These are phyloP conservation scores for Acrocephalus kingi DNA, from an alignment of 2,113 vertebrate species.

Conservation along the genomic window DNA sequence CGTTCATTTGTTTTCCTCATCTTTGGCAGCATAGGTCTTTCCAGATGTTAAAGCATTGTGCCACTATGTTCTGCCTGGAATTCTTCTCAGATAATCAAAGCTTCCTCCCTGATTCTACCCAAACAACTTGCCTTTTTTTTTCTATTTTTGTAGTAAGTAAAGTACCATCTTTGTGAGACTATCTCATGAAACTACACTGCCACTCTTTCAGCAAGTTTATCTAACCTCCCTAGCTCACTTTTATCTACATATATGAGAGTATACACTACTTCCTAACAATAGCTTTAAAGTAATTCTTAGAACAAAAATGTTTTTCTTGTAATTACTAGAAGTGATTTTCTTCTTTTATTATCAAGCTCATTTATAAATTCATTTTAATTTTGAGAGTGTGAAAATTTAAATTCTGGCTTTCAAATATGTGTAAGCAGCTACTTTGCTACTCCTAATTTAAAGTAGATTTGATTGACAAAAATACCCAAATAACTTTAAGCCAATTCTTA, in stretches of 20 bases:
- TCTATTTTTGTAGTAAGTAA: background rate
- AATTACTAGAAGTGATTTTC: background rate
- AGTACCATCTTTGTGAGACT: background rate
- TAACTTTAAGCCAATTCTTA: background rate
- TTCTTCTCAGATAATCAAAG: background rate
- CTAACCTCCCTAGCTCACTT: background rate
- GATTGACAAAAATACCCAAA: background rate
- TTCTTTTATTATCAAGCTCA: background rate
- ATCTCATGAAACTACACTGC: background rate
- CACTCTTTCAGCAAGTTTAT: background rate
- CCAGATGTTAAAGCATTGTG: background rate
- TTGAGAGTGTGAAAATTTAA: background rate
- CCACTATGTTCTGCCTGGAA: background rate
- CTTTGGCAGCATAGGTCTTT: background rate
- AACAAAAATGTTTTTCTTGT: background rate
- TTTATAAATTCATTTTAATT: background rate
- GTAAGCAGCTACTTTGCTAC: background rate
- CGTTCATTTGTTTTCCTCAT: background rate
- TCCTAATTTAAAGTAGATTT: background rate
- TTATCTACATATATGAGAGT: background rate
- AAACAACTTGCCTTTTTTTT: background rate
- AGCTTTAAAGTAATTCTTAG: background rate
- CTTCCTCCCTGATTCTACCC: background rate
- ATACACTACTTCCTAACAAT: background rate
- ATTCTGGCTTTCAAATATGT: background rate